These are phyloP conservation scores for Stenodema calcarata DNA, from an alignment of 2,888 invertebrate genomes.

Conservation along the genomic window DNA sequence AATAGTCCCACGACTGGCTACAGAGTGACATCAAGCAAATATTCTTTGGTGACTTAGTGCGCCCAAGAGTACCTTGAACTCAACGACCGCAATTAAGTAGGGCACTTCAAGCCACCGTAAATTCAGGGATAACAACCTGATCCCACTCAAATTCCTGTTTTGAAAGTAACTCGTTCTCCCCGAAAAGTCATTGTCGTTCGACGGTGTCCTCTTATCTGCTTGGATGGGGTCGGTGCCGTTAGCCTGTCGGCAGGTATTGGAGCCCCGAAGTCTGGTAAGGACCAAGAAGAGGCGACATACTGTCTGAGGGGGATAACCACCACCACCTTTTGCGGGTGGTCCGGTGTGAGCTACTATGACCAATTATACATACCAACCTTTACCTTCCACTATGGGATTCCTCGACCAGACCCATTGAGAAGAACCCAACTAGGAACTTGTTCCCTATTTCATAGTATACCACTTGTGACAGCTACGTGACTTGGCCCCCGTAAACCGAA, in stretches of 20 bases:
- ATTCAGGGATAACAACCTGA: not conserved
- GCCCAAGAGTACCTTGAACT: too few species aligned
- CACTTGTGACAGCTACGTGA: too few species aligned
- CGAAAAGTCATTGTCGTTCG: not conserved
- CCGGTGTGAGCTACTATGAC: not conserved
- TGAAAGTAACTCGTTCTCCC: not conserved
- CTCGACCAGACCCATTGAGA: not conserved
- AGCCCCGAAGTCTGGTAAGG: not conserved
- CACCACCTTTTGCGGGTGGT: not conserved
- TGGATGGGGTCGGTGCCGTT: not conserved
- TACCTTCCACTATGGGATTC: not conserved
- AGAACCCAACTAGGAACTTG: not conserved
- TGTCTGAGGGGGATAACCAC: not conserved
- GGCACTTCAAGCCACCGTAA: not conserved
- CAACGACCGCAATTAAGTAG: too few species aligned
- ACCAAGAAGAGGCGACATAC: not conserved
- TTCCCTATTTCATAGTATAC: too few species aligned
- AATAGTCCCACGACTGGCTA: too few species aligned
- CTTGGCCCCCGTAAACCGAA: too few species aligned
- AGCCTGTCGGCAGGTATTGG: not conserved
- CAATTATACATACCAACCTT: not conserved
- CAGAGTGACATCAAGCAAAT: too few species aligned
- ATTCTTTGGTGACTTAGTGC: too few species aligned
- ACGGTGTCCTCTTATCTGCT: not conserved
- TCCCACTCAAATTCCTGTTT: not conserved